phyloP scores from a whole-genome alignment of 2,113 vertebrate species.

The Tetraodon nigroviridis region DNA sequence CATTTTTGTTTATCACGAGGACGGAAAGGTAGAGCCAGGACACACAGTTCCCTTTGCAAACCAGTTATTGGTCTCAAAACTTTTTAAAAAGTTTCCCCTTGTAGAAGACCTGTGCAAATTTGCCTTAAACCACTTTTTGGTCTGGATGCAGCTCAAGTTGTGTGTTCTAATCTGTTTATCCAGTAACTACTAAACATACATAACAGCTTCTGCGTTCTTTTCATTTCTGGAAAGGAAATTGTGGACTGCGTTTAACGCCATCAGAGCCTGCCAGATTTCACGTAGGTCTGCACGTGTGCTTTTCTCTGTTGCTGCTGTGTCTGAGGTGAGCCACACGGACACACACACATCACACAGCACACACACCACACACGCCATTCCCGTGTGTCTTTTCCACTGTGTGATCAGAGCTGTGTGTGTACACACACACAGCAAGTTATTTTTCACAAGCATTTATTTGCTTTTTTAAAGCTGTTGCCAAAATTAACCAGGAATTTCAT shows the following conservation, averaged over 20 bases:
- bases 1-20: conserved; percentile 94
- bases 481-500: conserved; percentile 83
- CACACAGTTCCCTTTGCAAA: conserved; percentile 6
- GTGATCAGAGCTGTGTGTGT: neutral
- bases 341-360: neutral
- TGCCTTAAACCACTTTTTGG: too few species aligned
- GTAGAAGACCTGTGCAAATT: too few species aligned
- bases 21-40: conserved; percentile 84
- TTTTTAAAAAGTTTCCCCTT: too few species aligned
- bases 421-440: neutral
- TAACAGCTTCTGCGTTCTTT: neutral
- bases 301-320: conserved; percentile 58
- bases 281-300: conserved; percentile 80
- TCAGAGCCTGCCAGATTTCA: conserved; percentile 83
- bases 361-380: neutral
- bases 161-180: too few species aligned
- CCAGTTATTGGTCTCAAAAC: neutral
- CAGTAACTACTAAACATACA: neutral
- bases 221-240: conserved; percentile 80
- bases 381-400: neutral
- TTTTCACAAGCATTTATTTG: neutral
- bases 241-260: conserved; percentile 91
- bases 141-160: too few species aligned
- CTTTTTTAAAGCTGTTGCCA: conserved; percentile 75
- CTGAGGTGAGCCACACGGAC: conserved; percentile 59